Evolutionary conservation across 2,797 vertebrate genomes (phyloP).

Genomic region (Mus caroli): DNA sequence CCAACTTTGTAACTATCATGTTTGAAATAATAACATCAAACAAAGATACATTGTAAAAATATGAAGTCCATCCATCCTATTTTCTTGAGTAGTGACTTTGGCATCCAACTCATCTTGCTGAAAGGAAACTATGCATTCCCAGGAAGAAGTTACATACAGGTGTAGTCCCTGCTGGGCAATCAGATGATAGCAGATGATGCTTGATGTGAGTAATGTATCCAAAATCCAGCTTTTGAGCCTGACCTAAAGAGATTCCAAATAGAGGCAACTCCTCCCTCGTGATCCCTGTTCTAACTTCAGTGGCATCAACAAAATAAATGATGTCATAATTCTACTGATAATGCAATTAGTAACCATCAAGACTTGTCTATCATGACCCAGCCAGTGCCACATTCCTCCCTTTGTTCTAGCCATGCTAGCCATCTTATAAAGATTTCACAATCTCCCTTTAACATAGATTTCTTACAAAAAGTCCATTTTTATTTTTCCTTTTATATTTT

Average conservation of each 20-base stretch:
- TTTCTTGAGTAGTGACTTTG: not conserved
- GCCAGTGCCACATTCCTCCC: too few relatives aligned
- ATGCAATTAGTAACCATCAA: not conserved
- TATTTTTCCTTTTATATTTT: not conserved
- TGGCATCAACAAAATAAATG: not conserved
- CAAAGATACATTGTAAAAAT: not conserved
- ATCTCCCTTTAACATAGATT: not conserved
- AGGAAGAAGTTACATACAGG: too few relatives aligned
- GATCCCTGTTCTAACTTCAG: not conserved
- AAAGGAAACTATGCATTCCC: not conserved
- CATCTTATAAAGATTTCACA: not conserved
- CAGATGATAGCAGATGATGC: not conserved
- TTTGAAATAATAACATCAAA: not conserved
- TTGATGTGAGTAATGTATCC: too few relatives aligned
- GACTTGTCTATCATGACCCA: not conserved
- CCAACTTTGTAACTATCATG: not conserved
- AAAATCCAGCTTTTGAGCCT: not conserved
- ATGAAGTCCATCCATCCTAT: not conserved
- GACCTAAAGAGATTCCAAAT: not conserved
- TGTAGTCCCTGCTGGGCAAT: not conserved
- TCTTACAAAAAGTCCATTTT: not conserved
- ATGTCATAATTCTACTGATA: not conserved
- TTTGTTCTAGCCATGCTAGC: not conserved
- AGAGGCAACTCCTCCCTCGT: not conserved
- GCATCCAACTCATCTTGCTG: not conserved